Percentiles rank a stretch among this genome's conserved stretches.
phyloP scores from a whole-genome alignment of 1,140 invertebrate species.

The Anadara kagoshimensis region DNA sequence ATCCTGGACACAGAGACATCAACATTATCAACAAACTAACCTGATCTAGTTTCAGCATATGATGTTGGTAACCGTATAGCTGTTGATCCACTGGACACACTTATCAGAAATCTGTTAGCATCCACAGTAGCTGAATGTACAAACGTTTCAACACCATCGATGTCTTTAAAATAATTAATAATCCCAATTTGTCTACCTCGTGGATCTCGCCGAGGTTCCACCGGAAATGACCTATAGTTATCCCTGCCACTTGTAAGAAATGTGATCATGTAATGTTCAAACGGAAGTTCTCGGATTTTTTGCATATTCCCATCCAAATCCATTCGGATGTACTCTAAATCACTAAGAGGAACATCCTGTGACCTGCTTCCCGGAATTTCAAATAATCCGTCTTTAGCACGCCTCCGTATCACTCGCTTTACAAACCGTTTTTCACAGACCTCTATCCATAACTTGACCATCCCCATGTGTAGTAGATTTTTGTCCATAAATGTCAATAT shows the following conservation, averaged over 20 bases:
- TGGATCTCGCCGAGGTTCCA: constrained; percentile 46
- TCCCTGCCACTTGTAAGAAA: constrained; percentile 46
- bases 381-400: constrained; percentile 47
- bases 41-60: constrained; percentile 21
- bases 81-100: constrained; percentile 10
- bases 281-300: constrained; percentile 39
- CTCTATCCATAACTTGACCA: constrained; percentile 47
- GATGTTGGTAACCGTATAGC: constrained; percentile 25
- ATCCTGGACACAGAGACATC: too few relatives aligned
- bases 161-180: constrained; percentile 24
- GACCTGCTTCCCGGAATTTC: constrained; percentile 50
- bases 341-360: constrained; percentile 36
- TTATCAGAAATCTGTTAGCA: constrained; percentile 42
- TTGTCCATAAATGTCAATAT: constrained; percentile 50
- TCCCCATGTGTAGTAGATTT: constrained; percentile 30
- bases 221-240: constrained; percentile 48
- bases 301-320: constrained; percentile 51
- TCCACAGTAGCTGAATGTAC: constrained; percentile 47
- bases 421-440: constrained; percentile 46
- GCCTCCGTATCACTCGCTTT: constrained; percentile 35
- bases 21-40: too few relatives aligned
- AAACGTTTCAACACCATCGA: constrained; percentile 15
- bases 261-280: constrained; percentile 46
- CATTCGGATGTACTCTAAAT: constrained; percentile 46
- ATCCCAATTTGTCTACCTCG: constrained; percentile 30